Evolutionary conservation across 2,888 invertebrate genomes (phyloP).

Genomic region (Leptarthrus brevirostris): DNA sequence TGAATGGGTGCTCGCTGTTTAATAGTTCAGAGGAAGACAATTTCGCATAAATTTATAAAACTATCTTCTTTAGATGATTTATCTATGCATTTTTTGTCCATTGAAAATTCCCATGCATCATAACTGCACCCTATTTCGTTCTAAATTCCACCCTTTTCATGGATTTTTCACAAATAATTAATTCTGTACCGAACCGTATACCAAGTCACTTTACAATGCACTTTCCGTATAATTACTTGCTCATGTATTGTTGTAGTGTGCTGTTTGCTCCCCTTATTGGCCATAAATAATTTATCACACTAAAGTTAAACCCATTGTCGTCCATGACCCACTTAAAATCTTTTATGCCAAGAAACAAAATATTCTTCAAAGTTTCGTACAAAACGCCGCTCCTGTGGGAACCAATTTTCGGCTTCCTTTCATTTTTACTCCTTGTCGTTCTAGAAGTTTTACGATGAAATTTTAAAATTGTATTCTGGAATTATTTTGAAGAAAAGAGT

Average conservation of each 20-base stretch:
- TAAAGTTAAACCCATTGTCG: constrained; percentile 40
- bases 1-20: too few species aligned
- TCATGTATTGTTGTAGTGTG: neutral
- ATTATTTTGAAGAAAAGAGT: constrained; percentile 3
- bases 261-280: constrained; percentile 37
- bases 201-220: constrained; percentile 32
- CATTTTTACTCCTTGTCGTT: constrained; percentile 26
- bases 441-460: constrained; percentile 1
- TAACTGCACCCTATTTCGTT: neutral
- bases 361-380: constrained; percentile 13
- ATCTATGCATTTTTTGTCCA: too few species aligned
- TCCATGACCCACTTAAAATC: constrained; percentile 38
- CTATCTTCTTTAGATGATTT: too few species aligned
- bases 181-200: constrained; percentile 1
- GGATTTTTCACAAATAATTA: constrained; percentile 37
- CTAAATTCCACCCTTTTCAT: constrained; percentile 25
- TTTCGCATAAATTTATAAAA: too few species aligned
- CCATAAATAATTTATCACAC: constrained; percentile 41
- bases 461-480: constrained; percentile 3
- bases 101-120: too few species aligned
- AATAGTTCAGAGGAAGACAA: too few species aligned
- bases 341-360: constrained; percentile 41
- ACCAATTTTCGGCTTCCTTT: constrained; percentile 27
- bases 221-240: constrained; percentile 3
- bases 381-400: neutral